phyloP scores from a whole-genome alignment of 1,140 invertebrate genomes.

The Pararge aegeria region DNA sequence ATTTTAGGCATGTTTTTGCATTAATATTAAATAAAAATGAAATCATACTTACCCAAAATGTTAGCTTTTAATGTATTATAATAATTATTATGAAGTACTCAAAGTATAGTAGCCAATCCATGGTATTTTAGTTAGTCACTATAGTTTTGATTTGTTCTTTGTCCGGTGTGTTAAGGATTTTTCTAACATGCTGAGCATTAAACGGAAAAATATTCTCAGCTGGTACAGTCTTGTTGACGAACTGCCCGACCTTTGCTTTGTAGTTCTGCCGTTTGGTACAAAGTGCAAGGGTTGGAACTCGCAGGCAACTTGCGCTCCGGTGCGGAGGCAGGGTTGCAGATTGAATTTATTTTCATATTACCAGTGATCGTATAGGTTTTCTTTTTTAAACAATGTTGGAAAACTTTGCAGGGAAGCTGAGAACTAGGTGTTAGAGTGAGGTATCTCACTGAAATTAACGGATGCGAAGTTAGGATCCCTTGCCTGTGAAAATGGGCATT shows the following conservation, averaged over 20 bases:
- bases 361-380: constrained; percentile 67
- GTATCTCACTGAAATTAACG: constrained; percentile 69
- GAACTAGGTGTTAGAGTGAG: constrained; percentile 73
- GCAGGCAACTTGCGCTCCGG: constrained; percentile 39
- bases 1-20: constrained; percentile 74
- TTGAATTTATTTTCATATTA: constrained; percentile 52
- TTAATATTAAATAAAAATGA: constrained; percentile 70
- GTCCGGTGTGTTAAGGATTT: constrained; percentile 58
- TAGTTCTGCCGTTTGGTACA: constrained; percentile 56
- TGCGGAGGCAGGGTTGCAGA: constrained; percentile 50
- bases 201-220: constrained; percentile 78
- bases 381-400: constrained; percentile 67
- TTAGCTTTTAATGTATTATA: constrained; percentile 72
- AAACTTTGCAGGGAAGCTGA: constrained; percentile 78
- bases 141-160: constrained; percentile 36
- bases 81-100: constrained; percentile 53
- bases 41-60: constrained; percentile 67
- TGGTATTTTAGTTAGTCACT: constrained; percentile 47
- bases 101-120: constrained; percentile 46
- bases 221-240: constrained; percentile 72
- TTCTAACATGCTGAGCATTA: constrained; percentile 77
- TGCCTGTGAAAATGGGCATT: constrained; percentile 88
- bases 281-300: constrained; percentile 69
- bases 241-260: constrained; percentile 74
- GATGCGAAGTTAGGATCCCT: constrained; percentile 74